Evolutionary conservation across 1,140 invertebrate genomes (phyloP).

Genomic region (Conopomorpha cramerella): DNA sequence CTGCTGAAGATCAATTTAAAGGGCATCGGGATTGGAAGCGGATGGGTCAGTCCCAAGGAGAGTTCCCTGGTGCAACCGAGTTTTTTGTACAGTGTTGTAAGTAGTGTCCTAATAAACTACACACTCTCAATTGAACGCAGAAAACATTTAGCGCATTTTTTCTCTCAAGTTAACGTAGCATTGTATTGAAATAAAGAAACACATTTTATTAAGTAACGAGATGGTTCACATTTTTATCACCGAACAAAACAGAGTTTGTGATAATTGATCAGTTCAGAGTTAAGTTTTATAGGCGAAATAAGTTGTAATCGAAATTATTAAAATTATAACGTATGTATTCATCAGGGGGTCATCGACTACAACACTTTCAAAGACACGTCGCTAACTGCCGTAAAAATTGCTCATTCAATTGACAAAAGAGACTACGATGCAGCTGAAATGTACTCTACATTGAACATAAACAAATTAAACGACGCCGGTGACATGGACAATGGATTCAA

Average conservation of each 20-base stretch:
- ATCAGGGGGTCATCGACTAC: conserved; percentile 29
- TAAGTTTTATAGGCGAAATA: too few relatives aligned
- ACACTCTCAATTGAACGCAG: too few relatives aligned
- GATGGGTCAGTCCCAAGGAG: conserved; percentile 73
- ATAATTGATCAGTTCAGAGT: too few relatives aligned
- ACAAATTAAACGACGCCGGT: conserved; percentile 15
- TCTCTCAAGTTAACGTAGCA: too few relatives aligned
- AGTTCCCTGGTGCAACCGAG: conserved; percentile 23
- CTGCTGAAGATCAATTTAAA: conserved; percentile 69
- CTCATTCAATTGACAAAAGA: conserved; percentile 17
- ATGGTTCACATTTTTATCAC: too few relatives aligned
- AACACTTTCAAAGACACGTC: conserved; percentile 16
- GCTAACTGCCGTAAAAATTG: conserved; percentile 18
- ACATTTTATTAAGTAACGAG: too few relatives aligned
- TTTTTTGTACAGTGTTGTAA: conserved; percentile 32
- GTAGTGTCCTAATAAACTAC: too few relatives aligned
- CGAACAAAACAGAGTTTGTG: too few relatives aligned
- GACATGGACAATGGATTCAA: conserved; percentile 29
- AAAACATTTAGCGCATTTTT: too few relatives aligned
- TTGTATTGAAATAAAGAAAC: too few relatives aligned
- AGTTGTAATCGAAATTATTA: too few relatives aligned
- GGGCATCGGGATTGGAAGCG: conserved; percentile 75
- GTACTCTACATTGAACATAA: conserved; percentile 16
- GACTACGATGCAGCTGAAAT: conserved; percentile 16
- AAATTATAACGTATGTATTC: too few relatives aligned